Evolutionary conservation across 2,888 invertebrate genomes (phyloP).

Genomic region (Ganaspis brasiliensis): DNA sequence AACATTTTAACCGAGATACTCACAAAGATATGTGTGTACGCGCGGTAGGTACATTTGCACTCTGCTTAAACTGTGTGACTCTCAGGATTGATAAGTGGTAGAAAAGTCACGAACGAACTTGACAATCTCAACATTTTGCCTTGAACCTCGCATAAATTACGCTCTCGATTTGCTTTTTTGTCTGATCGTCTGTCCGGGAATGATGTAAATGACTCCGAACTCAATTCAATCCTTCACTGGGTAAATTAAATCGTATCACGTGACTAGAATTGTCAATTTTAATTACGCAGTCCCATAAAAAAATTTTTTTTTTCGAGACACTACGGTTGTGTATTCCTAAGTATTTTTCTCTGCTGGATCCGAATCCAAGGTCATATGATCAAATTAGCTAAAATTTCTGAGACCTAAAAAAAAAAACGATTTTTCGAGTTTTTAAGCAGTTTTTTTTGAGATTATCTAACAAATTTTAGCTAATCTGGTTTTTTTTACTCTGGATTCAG

Average conservation of each 20-base stretch:
- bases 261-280: no score
- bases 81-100: constrained; percentile 30
- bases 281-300: no score
- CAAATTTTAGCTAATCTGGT: no score
- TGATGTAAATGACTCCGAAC: constrained; percentile 19
- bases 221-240: neutral
- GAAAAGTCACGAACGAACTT: constrained; percentile 39
- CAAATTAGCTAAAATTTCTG: no score
- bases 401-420: no score
- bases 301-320: no score
- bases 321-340: no score
- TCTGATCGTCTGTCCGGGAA: constrained; percentile 18
- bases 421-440: no score
- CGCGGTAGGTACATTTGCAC: constrained; percentile 38
- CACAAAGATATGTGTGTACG: constrained; percentile 22
- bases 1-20: constrained; percentile 37
- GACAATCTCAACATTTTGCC: constrained; percentile 34
- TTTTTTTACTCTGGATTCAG: no score
- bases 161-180: constrained; percentile 21
- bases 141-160: constrained; percentile 31
- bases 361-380: no score
- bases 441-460: no score
- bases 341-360: no score
- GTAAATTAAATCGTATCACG: constrained; percentile 1
- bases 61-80: constrained; percentile 16